A percentile compares a stretch with the other conserved stretches of the same genome.
phyloP scores from a whole-genome alignment of 2,888 invertebrate genomes.

The Quadroppia sp. region DNA sequence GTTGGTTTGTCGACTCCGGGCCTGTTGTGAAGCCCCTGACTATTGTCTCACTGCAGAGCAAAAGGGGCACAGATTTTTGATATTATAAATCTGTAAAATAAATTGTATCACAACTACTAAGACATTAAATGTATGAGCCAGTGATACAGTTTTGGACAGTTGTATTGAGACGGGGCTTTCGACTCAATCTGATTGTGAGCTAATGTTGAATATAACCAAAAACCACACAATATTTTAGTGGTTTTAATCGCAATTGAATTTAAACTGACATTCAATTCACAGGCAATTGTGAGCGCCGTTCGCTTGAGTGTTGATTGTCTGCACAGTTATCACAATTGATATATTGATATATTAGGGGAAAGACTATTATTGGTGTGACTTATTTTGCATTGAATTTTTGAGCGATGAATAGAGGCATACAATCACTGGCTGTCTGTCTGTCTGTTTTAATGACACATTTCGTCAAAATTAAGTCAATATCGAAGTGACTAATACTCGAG shows the following conservation, averaged over 20 bases:
- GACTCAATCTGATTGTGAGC: background rate
- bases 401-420: background rate
- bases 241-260: background rate
- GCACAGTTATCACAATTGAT: background rate
- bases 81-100: no score
- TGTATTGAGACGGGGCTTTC: background rate
- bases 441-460: background rate
- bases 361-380: background rate
- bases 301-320: background rate
- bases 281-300: background rate
- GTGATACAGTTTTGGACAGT: background rate
- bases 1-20: background rate
- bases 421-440: background rate
- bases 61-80: no score
- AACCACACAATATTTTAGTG: background rate
- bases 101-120: background rate
- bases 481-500: background rate
- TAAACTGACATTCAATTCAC: background rate
- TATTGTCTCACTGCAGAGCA: background rate
- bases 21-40: background rate
- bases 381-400: background rate
- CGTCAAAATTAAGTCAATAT: background rate
- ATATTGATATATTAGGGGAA: background rate
- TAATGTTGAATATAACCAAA: background rate
- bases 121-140: background rate